Percentiles rank a stretch among this genome's conserved stretches.
Conservation (phyloP, 2,888 invertebrate genomes). For the Drosophila putrida region DNA sequence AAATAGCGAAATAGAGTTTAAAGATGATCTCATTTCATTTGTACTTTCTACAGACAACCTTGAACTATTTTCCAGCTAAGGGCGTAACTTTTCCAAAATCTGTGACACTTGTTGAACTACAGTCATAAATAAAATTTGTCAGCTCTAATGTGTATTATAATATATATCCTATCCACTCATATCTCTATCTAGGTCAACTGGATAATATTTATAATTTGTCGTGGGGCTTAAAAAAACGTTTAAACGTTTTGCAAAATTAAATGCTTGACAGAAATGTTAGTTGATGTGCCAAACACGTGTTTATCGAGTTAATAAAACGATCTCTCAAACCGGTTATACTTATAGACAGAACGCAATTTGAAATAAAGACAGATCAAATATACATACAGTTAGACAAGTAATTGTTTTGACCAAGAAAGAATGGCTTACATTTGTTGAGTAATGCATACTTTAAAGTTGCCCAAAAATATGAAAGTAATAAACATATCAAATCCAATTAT, state of each 20-base stretch:
- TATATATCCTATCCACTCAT: slow-evolving; percentile 1
- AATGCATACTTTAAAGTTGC: too few species aligned
- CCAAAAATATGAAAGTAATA: too few species aligned
- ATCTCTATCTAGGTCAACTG: slow-evolving; percentile 18
- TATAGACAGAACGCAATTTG: neutral
- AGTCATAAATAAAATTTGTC: neutral
- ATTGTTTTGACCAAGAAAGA: too few species aligned
- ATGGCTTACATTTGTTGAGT: too few species aligned
- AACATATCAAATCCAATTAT: neutral
- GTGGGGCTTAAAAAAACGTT: slow-evolving; percentile 3
- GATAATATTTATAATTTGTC: slow-evolving; percentile 15
- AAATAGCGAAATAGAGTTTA: too few species aligned
- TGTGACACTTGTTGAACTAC: neutral
- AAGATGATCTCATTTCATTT: neutral
- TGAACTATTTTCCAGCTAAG: neutral
- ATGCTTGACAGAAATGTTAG: neutral
- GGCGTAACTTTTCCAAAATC: neutral
- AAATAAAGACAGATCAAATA: neutral
- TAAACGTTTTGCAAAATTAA: neutral
- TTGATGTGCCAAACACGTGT: slow-evolving; percentile 12
- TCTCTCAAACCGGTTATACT: slow-evolving; percentile 1
- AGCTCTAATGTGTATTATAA: neutral
- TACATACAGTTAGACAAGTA: neutral
- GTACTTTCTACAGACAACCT: neutral
- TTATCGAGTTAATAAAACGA: neutral